Conservation (phyloP, 2,888 invertebrate species). For the Monoplex corrugatus region DNA sequence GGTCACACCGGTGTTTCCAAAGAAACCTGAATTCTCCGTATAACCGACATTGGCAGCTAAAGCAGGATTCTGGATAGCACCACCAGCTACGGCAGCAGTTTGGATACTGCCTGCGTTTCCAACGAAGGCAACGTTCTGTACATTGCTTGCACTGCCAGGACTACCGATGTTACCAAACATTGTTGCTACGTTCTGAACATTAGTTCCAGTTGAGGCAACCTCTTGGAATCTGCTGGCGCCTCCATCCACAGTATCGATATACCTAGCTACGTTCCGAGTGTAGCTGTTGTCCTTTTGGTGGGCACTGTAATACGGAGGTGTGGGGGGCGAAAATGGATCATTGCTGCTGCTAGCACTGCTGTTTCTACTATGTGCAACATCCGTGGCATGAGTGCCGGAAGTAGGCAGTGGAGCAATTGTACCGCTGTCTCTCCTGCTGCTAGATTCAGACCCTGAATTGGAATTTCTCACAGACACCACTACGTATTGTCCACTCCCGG, state of each 20-base stretch:
- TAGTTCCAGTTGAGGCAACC: neutral
- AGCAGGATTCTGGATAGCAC: neutral
- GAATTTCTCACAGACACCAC: slow-evolving; percentile 29
- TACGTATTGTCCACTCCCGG: neutral
- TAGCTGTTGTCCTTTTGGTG: neutral
- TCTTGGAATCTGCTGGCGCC: neutral
- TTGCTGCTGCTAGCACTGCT: slow-evolving; percentile 18
- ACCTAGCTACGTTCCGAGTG: neutral
- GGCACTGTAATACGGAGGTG: neutral
- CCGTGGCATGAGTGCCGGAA: neutral
- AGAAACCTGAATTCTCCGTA: neutral
- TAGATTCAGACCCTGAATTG: neutral
- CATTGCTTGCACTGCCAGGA: neutral
- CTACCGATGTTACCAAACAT: neutral
- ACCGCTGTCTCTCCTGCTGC: slow-evolving; percentile 7
- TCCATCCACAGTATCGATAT: neutral
- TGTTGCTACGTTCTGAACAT: neutral
- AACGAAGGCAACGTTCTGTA: neutral
- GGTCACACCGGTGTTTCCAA: neutral
- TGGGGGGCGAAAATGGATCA: neutral
- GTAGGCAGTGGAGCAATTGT: neutral
- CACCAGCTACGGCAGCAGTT: neutral
- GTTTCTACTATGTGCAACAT: neutral
- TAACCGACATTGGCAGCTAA: neutral
- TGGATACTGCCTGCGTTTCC: neutral